Evolutionary conservation across 2,113 vertebrate species (phyloP), one percentile per base, ranked within the genome.

Genomic region (Dipodomys merriami): DNA sequence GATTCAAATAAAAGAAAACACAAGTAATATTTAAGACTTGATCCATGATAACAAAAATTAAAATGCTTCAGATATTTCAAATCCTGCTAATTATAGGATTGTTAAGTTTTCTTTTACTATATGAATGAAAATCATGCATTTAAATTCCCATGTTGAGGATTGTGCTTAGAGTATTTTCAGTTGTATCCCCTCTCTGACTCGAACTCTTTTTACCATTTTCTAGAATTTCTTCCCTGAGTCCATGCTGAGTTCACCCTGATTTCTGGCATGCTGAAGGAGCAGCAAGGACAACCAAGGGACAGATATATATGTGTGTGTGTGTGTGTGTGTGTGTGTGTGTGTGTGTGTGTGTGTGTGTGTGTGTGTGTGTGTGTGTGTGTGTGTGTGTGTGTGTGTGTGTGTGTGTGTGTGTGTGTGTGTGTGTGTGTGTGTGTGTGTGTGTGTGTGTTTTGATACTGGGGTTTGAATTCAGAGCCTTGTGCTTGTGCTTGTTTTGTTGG

Each of bases 1-100:
- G 53, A 60, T 80, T 95, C 85, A 91, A 90, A 72, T 46, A 92
- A 92, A 83, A 86, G 30, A 25, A 91, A 91, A 65, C 4, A 30
- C 35, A 93, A 90, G 68, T 93, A 69, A 92, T 78, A n/a, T 57
- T 57, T 57, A 87, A 90, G 74, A 71, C 1, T 49, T 19, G 73
- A 89, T 7, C 65, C 2, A 87, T 65, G 5, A 49, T 29, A 90
- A 30, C 13, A 87, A 69, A 85, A 93, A 71, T 81, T 25, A 69
- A 94, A 19, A 13, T 73, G 23, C 30, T 80, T 81, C 0, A 35
- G 11, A 83, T 23, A 65, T 72, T 88, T 91, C 5, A n/a, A 15
- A 16, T 92, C 83, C 25, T 49, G n/a, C 65, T 12, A 81, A 27
- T 29, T 69, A 8, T 57, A 30, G 64, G 23, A 22, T 85, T 80